Percentiles rank a stretch among this genome's conserved stretches.
These are phyloP conservation scores for Mythimna pallens DNA, from an alignment of 2,888 invertebrate genomes.

Conservation along the genomic window DNA sequence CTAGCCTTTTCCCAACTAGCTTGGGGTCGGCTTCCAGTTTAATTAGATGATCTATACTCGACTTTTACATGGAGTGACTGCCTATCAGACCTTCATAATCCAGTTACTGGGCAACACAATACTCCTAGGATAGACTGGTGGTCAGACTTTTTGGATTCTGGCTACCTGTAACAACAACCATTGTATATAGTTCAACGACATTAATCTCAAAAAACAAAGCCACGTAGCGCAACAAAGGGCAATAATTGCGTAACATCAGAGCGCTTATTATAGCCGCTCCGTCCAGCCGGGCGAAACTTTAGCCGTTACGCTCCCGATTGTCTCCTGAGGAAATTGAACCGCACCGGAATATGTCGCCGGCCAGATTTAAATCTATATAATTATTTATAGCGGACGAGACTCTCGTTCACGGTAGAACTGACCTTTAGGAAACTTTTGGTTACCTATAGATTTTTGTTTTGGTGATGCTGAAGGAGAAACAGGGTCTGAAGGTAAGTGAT, in stretches of 20 bases:
- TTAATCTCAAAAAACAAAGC: conserved; percentile 52
- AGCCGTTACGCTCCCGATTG: conserved; percentile 62
- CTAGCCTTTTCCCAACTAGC: too few species aligned
- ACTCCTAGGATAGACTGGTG: too few species aligned
- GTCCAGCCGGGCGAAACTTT: conserved; percentile 61
- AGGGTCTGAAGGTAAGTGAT: neutral
- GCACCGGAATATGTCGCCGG: conserved; percentile 54
- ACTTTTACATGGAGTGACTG: too few species aligned
- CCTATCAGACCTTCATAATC: too few species aligned
- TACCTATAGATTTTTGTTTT: neutral
- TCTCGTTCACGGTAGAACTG: conserved; percentile 33
- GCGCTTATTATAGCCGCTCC: conserved; percentile 52
- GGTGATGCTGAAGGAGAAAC: neutral
- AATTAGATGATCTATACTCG: too few species aligned
- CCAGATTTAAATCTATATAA: conserved; percentile 66
- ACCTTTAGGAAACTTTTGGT: conserved; percentile 27
- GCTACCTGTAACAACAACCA: too few species aligned
- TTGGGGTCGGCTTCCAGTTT: too few species aligned
- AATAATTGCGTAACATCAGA: conserved; percentile 60
- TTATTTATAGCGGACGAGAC: conserved; percentile 57
- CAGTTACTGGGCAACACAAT: too few species aligned
- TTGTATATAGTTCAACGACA: conserved; percentile 8
- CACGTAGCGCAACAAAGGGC: conserved; percentile 44
- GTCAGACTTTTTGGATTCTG: too few species aligned
- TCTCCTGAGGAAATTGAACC: conserved; percentile 66